These are phyloP conservation scores for Cinclus cinclus DNA, from an alignment of 2,113 vertebrate species.

Conservation along the genomic window DNA sequence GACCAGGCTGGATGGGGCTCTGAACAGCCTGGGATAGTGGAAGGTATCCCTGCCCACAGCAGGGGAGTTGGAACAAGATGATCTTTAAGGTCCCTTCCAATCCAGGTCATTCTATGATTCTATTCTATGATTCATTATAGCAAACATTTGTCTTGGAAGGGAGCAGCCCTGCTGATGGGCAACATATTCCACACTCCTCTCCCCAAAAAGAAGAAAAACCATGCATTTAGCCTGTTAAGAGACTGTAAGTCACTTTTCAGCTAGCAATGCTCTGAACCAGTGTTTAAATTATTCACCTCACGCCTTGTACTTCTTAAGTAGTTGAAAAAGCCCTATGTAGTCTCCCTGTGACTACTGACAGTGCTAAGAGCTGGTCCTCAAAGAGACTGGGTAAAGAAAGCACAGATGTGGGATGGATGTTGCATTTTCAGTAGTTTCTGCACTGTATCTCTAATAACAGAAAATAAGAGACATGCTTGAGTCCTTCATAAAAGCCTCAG, in stretches of 20 bases:
- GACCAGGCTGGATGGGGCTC: not conserved
- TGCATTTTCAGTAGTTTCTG: not conserved
- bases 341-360: not conserved
- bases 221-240: not conserved
- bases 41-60: not conserved
- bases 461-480: not conserved
- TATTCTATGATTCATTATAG: not conserved
- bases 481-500: not conserved
- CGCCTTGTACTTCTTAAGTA: not conserved
- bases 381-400: not conserved
- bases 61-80: not conserved
- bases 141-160: not conserved
- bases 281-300: constrained; percentile 10
- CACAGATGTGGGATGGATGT: not conserved
- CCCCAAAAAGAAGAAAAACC: not conserved
- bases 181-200: not conserved
- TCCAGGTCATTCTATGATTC: not conserved
- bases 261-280: not conserved
- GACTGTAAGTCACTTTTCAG: not conserved
- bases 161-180: not conserved
- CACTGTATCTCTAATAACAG: not conserved
- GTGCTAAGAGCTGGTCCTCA: not conserved
- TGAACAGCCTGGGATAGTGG: not conserved
- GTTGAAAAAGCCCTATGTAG: not conserved
- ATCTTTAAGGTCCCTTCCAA: not conserved